phyloP scores from a whole-genome alignment of 2,888 invertebrate genomes.

The Cosmia trapezina region DNA sequence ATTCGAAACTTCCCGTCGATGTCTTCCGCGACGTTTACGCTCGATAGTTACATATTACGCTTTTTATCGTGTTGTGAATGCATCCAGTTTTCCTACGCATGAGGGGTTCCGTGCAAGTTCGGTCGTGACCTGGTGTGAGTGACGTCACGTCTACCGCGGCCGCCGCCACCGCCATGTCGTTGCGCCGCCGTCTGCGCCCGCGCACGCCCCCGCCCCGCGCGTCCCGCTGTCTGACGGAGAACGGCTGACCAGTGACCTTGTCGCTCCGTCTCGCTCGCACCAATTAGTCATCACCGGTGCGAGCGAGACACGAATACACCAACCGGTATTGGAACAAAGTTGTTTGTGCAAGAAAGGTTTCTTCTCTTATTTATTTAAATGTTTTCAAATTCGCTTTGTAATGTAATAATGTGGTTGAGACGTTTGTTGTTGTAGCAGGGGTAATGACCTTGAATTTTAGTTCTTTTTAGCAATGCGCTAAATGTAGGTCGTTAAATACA shows the following conservation, averaged over 20 bases:
- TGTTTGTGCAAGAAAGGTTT: conserved; percentile 87
- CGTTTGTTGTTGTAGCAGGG: conserved; percentile 80
- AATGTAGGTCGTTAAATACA: conserved; percentile 72
- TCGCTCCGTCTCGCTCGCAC: conserved; percentile 80
- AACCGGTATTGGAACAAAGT: conserved; percentile 83
- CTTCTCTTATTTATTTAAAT: conserved; percentile 86
- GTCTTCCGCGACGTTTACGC: conserved; percentile 73
- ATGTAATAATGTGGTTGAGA: conserved; percentile 79
- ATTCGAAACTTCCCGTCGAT: conserved; percentile 58
- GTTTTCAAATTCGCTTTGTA: conserved; percentile 86
- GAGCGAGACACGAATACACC: conserved; percentile 72
- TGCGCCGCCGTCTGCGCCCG: conserved; percentile 85
- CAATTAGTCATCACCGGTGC: conserved; percentile 66
- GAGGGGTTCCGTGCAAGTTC: conserved; percentile 81
- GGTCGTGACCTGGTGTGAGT: conserved; percentile 79
- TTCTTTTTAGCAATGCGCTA: conserved; percentile 76
- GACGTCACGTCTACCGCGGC: conserved; percentile 84
- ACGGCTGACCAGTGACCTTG: conserved; percentile 89
- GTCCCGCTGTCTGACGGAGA: conserved; percentile 86
- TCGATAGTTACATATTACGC: conserved; percentile 75
- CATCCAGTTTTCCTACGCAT: conserved; percentile 86
- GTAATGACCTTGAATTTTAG: conserved; percentile 84
- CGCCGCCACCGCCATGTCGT: conserved; percentile 79
- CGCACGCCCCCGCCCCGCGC: conserved; percentile 80
- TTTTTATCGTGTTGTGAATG: conserved; percentile 78